These are phyloP conservation scores for Hydropotes inermis DNA, from an alignment of 2,113 vertebrate genomes.

Conservation along the genomic window DNA sequence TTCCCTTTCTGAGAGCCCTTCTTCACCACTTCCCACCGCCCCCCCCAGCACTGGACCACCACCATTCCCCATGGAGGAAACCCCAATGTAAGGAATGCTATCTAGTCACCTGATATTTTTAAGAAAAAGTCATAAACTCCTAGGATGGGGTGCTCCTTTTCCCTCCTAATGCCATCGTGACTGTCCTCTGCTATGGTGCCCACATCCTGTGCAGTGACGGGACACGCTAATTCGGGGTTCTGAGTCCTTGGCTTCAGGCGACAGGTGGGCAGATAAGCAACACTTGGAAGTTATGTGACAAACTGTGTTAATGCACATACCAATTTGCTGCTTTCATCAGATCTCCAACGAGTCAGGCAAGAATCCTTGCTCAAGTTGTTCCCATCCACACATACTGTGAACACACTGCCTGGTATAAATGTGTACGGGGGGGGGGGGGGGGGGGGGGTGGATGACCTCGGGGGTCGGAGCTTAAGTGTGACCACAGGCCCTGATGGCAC, in stretches of 20 bases:
- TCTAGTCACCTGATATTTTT: background rate
- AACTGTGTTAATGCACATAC: background rate
- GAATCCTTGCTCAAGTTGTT: background rate
- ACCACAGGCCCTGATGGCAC: background rate
- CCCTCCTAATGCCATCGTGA: too few species aligned
- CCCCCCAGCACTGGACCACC: background rate
- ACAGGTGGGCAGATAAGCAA: background rate
- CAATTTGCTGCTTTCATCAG: background rate
- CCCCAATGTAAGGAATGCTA: background rate
- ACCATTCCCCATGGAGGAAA: background rate
- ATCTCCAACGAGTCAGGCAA: background rate
- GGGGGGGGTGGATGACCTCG: background rate
- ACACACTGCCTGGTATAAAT: background rate
- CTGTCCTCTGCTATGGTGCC: background rate
- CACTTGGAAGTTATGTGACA: background rate
- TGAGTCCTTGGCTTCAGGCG: background rate
- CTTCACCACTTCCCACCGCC: background rate
- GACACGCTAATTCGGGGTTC: background rate
- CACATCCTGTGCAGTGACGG: background rate
- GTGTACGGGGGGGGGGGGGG: rapidly evolving
- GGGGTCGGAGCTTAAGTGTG: background rate
- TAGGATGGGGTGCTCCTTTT: background rate
- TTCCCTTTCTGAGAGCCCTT: background rate
- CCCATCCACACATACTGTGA: background rate
- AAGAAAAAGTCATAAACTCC: background rate